Base-by-base conservation (phyloP, 2,888 invertebrate species). In the Acrobasis consociella region DNA sequence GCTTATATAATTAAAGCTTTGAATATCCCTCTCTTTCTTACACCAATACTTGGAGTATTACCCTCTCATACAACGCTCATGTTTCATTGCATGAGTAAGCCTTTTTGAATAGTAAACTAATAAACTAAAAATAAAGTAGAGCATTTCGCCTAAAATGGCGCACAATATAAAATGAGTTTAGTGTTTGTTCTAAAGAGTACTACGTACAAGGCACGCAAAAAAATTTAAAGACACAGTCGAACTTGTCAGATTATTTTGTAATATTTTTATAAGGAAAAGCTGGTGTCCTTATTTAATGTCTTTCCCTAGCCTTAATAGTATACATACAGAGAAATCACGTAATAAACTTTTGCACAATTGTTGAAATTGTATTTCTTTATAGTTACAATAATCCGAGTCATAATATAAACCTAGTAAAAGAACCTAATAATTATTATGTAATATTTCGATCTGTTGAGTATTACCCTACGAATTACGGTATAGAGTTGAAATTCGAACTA, bases 191-290 rank as follows among this genome's bases (percentile, higher is more conserved):
- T 53, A 50, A 64, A 62, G 46, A 49, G 62, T 13, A 66, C 46
- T 66, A 55, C 59, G 72, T 74, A 76, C 73, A 82, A 83, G 82
- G 81, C 83, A 83, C 81, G 81, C 80, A 83, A 82, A 83, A 64
- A 65, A 82, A 73, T 72, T 70, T 64, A 65, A 65, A 72, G 66
- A 72, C 69, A 71, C 66, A 69, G 67, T 64, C 60, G 58, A 68
- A 38, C n/a, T 70, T 56, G 63, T 62, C 46, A 59, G 17, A 17
- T 60, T 51, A n/a, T 49, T 13, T 31, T 2, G 7, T 5, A 17
- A 52, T 51, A 31, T 56, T 49, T 11, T 10, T 17, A 7, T 58
- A 58, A 58, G 46, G 46, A 49, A 55, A 58, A 31, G 13, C 46
- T 31, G 42, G n/a, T 2, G 13, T 16, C n/a, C 58, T 49, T 58